Percentiles rank a stretch among this genome's conserved stretches.
Conservation (phyloP, 2,888 invertebrate species). For the Dolichopus griseipennis region DNA sequence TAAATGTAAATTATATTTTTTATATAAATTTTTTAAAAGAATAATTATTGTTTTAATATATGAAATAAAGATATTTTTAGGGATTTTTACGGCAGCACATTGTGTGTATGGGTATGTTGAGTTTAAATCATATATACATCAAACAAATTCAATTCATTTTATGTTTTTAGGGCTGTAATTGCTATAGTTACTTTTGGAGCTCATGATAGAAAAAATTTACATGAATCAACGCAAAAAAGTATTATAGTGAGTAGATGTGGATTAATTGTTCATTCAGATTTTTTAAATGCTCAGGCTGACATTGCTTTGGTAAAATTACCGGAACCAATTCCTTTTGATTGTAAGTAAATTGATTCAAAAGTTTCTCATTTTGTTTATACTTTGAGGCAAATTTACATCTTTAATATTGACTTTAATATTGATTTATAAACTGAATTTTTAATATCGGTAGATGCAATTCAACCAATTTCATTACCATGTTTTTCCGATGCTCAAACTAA, state of each 20-base stretch:
- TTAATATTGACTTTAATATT: too few relatives aligned
- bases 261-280: not conserved
- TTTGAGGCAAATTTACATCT: not conserved
- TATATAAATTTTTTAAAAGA: too few relatives aligned
- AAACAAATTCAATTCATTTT: too few relatives aligned
- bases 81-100: not conserved
- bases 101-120: not conserved
- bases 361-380: too few relatives aligned
- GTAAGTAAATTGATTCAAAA: not conserved
- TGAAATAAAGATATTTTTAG: not conserved
- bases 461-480: not conserved
- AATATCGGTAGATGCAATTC: not conserved
- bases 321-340: not conserved
- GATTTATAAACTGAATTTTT: too few relatives aligned
- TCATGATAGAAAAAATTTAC: not conserved
- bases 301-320: not conserved
- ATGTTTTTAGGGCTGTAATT: not conserved
- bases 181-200: not conserved
- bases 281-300: not conserved
- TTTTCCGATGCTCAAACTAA: not conserved
- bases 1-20: not conserved
- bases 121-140: too few relatives aligned
- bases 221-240: not conserved
- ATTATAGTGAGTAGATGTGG: not conserved
- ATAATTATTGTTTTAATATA: too few relatives aligned